Conservation (phyloP, 2,113 vertebrate species). For the Zosterops lateralis region DNA sequence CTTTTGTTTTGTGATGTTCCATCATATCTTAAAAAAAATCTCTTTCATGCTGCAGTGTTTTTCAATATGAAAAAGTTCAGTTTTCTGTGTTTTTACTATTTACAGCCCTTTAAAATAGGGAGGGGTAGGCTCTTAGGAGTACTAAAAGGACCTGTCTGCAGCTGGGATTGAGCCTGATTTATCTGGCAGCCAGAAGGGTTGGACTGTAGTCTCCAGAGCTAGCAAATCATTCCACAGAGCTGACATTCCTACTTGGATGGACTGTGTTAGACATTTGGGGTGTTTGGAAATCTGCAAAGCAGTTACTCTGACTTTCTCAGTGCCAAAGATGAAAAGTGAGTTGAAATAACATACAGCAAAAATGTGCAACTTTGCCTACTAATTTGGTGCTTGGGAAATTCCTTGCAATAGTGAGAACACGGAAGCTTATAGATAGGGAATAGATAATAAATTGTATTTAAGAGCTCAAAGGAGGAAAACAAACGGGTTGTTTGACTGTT, state of each 20-base stretch:
- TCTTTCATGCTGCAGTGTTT: neutral
- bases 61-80: neutral
- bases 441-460: neutral
- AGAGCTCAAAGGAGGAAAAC: neutral
- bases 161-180: slow-evolving; percentile 37
- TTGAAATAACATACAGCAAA: slow-evolving; percentile 15
- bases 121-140: slow-evolving; percentile 22
- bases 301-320: neutral
- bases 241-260: slow-evolving; percentile 19
- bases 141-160: slow-evolving; percentile 36
- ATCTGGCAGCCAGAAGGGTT: slow-evolving; percentile 35
- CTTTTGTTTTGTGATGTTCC: neutral
- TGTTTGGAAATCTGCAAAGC: slow-evolving; percentile 4
- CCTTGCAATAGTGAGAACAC: neutral
- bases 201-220: slow-evolving; percentile 3
- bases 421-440: neutral
- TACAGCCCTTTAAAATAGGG: slow-evolving; percentile 24
- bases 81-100: slow-evolving; percentile 43
- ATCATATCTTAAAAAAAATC: neutral
- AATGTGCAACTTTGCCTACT: neutral
- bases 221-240: slow-evolving; percentile 18
- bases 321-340: neutral
- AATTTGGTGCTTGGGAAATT: neutral
- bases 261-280: neutral
- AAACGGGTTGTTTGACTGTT: neutral